Evolutionary conservation across 2,888 invertebrate species (phyloP).

Genomic region (Sminthurinus aureus): DNA sequence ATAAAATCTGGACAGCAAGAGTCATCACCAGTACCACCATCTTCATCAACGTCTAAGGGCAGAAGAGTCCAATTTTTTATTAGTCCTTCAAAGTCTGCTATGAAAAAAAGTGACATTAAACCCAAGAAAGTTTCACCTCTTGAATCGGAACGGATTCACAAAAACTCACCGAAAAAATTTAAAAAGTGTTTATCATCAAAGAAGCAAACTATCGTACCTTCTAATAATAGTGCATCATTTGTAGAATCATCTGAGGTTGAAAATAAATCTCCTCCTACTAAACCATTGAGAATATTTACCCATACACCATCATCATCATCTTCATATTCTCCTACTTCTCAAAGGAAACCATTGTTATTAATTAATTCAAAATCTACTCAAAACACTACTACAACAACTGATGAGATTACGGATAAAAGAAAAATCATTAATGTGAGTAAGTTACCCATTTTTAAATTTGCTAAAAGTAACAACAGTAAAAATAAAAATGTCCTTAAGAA

Average conservation of each 20-base stretch:
- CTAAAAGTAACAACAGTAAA: not conserved
- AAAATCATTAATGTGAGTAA: not conserved
- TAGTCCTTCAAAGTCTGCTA: slow-evolving; percentile 1
- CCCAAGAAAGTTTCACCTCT: not conserved
- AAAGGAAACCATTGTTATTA: slow-evolving; percentile 14
- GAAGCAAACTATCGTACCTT: slow-evolving; percentile 11
- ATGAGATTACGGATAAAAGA: not conserved
- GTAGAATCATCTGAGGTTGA: slow-evolving; percentile 20
- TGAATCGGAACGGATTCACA: not conserved
- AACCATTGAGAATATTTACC: not conserved
- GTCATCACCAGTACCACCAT: slow-evolving; percentile 11
- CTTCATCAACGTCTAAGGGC: not conserved
- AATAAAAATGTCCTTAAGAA: not conserved
- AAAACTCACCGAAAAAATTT: slow-evolving; percentile 20
- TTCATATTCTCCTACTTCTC: not conserved
- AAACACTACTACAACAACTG: not conserved
- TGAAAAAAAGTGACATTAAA: slow-evolving; percentile 9
- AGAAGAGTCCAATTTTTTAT: slow-evolving; percentile 1
- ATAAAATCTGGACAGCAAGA: slow-evolving; percentile 16
- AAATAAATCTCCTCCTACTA: not conserved
- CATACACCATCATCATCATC: too few species aligned
- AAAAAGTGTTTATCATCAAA: not conserved
- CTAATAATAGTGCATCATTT: slow-evolving; percentile 16
- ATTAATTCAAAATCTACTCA: not conserved
- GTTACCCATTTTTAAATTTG: slow-evolving; percentile 12